A percentile compares a stretch with the other conserved stretches of the same genome.
Evolutionary conservation across 2,113 vertebrate genomes (phyloP).

Genomic region (Alethe diademata): DNA sequence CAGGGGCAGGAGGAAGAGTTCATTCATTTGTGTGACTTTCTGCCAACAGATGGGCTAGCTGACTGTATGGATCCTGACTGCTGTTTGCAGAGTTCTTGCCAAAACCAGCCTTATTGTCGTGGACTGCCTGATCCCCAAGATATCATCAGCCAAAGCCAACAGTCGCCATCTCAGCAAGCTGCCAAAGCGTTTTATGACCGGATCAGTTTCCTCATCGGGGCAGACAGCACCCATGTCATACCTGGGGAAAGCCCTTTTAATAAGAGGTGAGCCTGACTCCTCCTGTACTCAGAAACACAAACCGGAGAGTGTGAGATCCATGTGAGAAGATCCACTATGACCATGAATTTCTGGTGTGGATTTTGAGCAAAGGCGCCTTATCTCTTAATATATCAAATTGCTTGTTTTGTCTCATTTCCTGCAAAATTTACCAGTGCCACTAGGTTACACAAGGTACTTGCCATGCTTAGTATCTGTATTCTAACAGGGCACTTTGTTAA

Average conservation of each 20-base stretch:
- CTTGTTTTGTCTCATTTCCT: background rate
- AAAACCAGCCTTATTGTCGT: conserved; percentile 90
- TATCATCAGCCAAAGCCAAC: conserved; percentile 83
- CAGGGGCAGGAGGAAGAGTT: conserved; percentile 12
- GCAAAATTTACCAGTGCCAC: conserved; percentile 7
- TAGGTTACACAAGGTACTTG: conserved; percentile 19
- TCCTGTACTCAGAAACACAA: background rate
- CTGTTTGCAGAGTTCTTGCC: conserved; percentile 92
- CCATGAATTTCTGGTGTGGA: background rate
- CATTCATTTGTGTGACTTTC: conserved; percentile 63
- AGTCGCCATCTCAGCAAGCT: conserved; percentile 83
- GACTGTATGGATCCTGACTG: conserved; percentile 99
- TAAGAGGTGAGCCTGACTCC: conserved; percentile 84
- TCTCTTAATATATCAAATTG: background rate
- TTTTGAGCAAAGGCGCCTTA: background rate
- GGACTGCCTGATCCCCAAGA: conserved; percentile 90
- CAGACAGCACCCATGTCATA: conserved; percentile 90
- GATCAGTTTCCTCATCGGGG: conserved; percentile 87
- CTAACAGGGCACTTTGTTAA: conserved; percentile 61
- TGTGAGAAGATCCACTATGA: background rate
- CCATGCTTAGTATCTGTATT: conserved; percentile 18
- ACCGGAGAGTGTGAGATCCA: background rate
- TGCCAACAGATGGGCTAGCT: conserved; percentile 87
- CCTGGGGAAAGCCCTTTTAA: conserved; percentile 94
- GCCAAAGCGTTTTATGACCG: conserved; percentile 93